phyloP scores from a whole-genome alignment of 2,888 invertebrate genomes.

The Apamea monoglypha region DNA sequence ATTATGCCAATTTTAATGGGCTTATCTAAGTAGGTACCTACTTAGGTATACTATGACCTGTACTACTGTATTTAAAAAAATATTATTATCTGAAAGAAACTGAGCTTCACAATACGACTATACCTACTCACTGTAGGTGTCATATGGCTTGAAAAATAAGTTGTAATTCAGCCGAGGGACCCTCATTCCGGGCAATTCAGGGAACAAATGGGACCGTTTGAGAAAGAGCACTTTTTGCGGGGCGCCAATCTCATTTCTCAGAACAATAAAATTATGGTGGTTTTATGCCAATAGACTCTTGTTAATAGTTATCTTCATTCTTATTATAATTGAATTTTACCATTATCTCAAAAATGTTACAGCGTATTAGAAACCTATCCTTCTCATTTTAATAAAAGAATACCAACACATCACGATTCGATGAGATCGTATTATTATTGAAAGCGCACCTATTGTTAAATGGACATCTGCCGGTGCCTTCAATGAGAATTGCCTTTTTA shows the following conservation, averaged over 20 bases:
- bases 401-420: constrained; percentile 56
- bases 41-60: constrained; percentile 8
- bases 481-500: constrained; percentile 72
- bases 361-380: constrained; percentile 24
- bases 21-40: constrained; percentile 6
- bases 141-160: constrained; percentile 77
- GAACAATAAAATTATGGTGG: constrained; percentile 71
- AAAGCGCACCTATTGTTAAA: constrained; percentile 75
- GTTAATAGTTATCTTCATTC: constrained; percentile 43
- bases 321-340: constrained; percentile 32
- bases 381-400: constrained; percentile 51
- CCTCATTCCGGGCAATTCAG: constrained; percentile 75
- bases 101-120: background rate
- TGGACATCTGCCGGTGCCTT: constrained; percentile 79
- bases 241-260: constrained; percentile 75
- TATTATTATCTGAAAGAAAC: background rate
- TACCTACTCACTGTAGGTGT: constrained; percentile 68
- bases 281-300: constrained; percentile 64
- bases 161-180: constrained; percentile 78
- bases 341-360: constrained; percentile 33
- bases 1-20: background rate
- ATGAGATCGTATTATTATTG: constrained; percentile 72
- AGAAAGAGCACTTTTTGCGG: constrained; percentile 80
- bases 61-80: background rate
- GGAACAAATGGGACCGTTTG: constrained; percentile 79